Percentiles rank a stretch among this genome's conserved stretches.
Evolutionary conservation across 2,797 vertebrate species (phyloP).

Genomic region (Falco berigora): DNA sequence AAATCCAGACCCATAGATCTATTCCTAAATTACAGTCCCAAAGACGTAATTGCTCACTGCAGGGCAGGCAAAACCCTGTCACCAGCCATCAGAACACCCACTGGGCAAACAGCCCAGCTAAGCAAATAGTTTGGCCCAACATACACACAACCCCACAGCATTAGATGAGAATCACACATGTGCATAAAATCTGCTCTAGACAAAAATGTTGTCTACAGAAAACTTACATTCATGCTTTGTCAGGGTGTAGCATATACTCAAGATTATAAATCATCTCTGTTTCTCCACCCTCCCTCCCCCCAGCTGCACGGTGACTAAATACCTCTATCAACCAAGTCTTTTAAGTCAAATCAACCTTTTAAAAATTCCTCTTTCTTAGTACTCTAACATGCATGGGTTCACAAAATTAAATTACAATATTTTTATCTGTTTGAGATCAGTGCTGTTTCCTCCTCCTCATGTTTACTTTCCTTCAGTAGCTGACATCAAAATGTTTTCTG

Average conservation of each 20-base stretch:
- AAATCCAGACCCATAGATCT: background rate
- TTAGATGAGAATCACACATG: constrained; percentile 12
- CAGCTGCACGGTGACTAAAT: constrained; percentile 45
- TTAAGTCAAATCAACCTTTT: constrained; percentile 68
- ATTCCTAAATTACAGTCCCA: background rate
- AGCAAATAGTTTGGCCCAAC: constrained; percentile 38
- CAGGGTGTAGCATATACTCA: background rate
- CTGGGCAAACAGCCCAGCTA: constrained; percentile 22
- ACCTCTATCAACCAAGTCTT: constrained; percentile 25
- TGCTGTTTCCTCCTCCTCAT: constrained; percentile 76
- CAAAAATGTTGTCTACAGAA: constrained; percentile 8
- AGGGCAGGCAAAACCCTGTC: constrained; percentile 2
- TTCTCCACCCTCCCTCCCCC: background rate
- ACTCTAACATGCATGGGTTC: constrained; percentile 69
- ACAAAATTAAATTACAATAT: constrained; percentile 83
- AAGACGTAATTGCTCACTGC: background rate
- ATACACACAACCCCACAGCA: background rate
- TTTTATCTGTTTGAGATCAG: constrained; percentile 79
- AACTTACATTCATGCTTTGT: constrained; percentile 36
- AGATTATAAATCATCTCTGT: constrained; percentile 27
- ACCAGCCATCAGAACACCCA: constrained; percentile 23
- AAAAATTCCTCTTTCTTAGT: constrained; percentile 73
- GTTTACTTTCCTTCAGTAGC: constrained; percentile 83
- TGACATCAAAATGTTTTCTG: constrained; percentile 83
- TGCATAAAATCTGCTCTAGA: constrained; percentile 5